Evolutionary conservation across 2,888 invertebrate species (phyloP), one percentile per base, ranked within the genome.

Genomic region (Leistus spinibarbis): DNA sequence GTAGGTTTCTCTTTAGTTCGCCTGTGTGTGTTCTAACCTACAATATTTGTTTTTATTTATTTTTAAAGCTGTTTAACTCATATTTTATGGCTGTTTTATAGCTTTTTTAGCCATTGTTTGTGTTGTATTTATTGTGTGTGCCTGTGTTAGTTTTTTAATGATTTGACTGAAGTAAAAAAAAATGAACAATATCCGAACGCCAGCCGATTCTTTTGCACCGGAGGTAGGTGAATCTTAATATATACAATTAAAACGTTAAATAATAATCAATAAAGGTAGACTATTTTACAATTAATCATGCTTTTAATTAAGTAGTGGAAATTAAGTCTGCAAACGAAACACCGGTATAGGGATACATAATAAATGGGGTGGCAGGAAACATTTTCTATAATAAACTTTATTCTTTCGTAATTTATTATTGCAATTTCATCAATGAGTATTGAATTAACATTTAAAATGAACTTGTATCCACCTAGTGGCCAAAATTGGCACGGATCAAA

Each of bases 1-100:
- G 83, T 82, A 83, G 83, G 83, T 81, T 81, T 79, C 19, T 77
- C 79, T 81, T 81, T 77, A 66, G 72, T 76, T 76, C 54, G 62
- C 70, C 72, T 76, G 62, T 66, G 64, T 69, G 67, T 76, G 66
- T 69, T 54, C 76, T 78, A 79, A 73, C 66, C 67, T 67, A 60
- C 65, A 67, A 16, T n/a, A 23, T 65, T 72, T 73, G 73, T 73
- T 73, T 73, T 73, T 73, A 53, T 73, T 71, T 73, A 54, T 53
- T 71, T n/a, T 73, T 73, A 60, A 27, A 20, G 73, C 73, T 66
- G 66, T 53, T 73, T 74, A 74, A 68, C 68, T 62, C 9, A 63
- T 53, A 17, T 54, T 74, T 74, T 63, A 63, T 68, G 19, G 69
- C 69, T 74, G 68, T 53, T 53, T 62, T 69, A 63, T 54, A 17